These are phyloP conservation scores for Periparus ater DNA, from an alignment of 2,797 vertebrate genomes.

Conservation along the genomic window DNA sequence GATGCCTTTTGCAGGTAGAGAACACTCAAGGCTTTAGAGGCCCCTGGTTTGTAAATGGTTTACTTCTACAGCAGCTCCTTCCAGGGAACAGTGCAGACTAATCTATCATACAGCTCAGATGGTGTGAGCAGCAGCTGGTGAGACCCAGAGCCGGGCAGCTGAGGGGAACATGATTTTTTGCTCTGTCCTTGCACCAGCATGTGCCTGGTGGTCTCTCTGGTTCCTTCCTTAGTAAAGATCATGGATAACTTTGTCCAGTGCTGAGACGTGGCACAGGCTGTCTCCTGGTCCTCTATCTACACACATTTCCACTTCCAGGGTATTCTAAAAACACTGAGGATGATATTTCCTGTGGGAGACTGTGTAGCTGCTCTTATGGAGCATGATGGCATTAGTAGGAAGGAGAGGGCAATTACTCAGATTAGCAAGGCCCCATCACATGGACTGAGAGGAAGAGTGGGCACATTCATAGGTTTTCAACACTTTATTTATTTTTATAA, in stretches of 20 bases:
- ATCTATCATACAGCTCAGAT: background rate
- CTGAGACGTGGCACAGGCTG: background rate
- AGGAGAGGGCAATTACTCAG: background rate
- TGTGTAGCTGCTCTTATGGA: background rate
- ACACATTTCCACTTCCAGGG: background rate
- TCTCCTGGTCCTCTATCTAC: background rate
- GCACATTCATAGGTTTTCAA: background rate
- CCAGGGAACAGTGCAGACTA: background rate
- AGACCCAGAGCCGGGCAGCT: background rate
- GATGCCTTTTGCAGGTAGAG: background rate
- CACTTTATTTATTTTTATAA: slow-evolving; percentile 49
- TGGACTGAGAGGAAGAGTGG: background rate
- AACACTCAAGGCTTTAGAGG: background rate
- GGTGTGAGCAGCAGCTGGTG: background rate
- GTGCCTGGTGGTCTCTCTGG: background rate
- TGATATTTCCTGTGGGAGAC: background rate
- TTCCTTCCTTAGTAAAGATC: background rate
- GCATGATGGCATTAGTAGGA: background rate
- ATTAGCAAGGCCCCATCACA: background rate
- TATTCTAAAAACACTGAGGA: background rate
- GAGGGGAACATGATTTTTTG: background rate
- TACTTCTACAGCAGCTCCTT: background rate
- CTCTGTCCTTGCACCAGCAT: background rate
- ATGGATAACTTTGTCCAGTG: background rate
- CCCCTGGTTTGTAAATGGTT: background rate